Evolutionary conservation across 2,113 vertebrate species (phyloP), one percentile per base, ranked within the genome.

Genomic region (Seriola quinqueradiata): DNA sequence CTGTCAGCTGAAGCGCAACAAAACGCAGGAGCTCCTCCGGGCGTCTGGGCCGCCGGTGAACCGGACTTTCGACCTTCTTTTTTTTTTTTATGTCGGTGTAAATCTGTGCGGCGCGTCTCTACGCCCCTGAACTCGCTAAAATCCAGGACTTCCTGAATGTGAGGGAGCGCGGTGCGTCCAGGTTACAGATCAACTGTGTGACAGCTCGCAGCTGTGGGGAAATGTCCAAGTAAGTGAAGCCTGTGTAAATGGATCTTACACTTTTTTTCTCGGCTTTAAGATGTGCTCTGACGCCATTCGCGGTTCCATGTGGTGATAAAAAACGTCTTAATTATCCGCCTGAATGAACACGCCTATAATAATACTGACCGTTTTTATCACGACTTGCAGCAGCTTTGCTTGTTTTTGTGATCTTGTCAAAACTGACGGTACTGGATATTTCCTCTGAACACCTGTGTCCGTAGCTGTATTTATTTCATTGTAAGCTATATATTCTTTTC

Each of bases 81-180:
- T 28, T 28, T 28, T 28, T 28, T 28, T 28, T 28, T 28, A 67
- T 72, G 28, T n/a, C 21, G 12, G 23, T 5, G 60, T 66, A 14
- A 17, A 70, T 87, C 42, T 83, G 81, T 84, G 87, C 82, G 83
- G 77, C 6, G 86, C 70, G 64, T 88, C n/a, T 48, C 52, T 50
- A 19, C 55, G 28, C 32, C 21, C 14, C 17, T 14, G 55, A 23
- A 65, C 16, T 59, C 66, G 19, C 9, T 57, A 14, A 21, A 11
- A 38, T 21, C 6, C 12, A 34, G 57, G 44, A 94, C 91, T 94
- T 94, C 93, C 92, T 92, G 87, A 69, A 82, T 54, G 80, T 52
- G 58, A 28, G 28, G 14, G 25, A 19, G 46, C 42, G 50, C 65
- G 17, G 17, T 28, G 68, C n/a, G 79, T 48, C 23, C 83, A 76